Evolutionary conservation across 1,140 invertebrate genomes (phyloP), one percentile per base, ranked within the genome.

Genomic region (Rhysida immarginata): DNA sequence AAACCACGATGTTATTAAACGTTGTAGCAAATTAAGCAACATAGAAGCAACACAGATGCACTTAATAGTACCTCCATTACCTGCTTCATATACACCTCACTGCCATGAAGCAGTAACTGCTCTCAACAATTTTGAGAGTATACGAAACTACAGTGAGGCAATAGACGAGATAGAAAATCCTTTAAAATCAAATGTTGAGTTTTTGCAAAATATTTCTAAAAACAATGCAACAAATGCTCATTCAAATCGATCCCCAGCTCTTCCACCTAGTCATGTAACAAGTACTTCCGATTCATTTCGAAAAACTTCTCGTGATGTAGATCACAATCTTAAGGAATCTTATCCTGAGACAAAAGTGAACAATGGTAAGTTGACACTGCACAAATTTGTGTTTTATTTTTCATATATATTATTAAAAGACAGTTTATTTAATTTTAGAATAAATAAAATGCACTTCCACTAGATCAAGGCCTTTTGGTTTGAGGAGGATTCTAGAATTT

Each of bases 121-220:
- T 20, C 69, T 90, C 27, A 93, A 93, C 74, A 92, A 92, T 72
- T 77, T 93, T 65, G 90, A 95, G 71, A 89, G 87, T 27, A 75
- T 93, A 53, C 75, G 88, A 54, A 92, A 86, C 66, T 95, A 95
- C 71, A 89, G 89, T 49, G 92, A 87, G 53, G 89, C 88, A 41
- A 89, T 84, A n/a, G 90, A 95, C 71, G 90, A 95, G 64, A 74
- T 94, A 24, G 89, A 96, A 70, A 88, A 83, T 66, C 82, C 87
- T 53, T 86, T 87, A 50, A 65, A 64, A 18, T 59, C 60, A 25
- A 63, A 65, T 41, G 64, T 61, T 27, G 87, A 91, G 71, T 92
- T 89, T 71, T 76, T 86, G 49, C 66, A 70, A 51, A 65, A 68
- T 43, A 64, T 68, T 42, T 70, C 61, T 53, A 68, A 67, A 56